phyloP scores from a whole-genome alignment of 2,113 vertebrate species.

The Thymallus thymallus region DNA sequence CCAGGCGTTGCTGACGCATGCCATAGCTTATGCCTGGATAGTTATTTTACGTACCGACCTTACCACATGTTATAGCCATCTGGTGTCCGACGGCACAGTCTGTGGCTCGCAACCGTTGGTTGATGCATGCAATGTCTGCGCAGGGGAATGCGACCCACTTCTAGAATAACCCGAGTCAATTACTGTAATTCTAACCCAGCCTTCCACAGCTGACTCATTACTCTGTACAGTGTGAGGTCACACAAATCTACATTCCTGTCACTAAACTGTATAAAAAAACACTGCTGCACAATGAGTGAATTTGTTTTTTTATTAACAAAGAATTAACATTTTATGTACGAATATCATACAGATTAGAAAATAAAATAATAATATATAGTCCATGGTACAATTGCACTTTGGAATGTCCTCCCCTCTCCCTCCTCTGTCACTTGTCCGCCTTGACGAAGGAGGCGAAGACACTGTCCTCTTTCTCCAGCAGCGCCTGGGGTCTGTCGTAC shows the following conservation, averaged over 20 bases:
- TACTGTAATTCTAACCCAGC: not conserved
- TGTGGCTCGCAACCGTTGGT: not conserved
- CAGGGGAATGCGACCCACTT: not conserved
- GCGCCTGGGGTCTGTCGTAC: constrained; percentile 85
- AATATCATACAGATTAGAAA: constrained; percentile 80
- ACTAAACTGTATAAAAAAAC: not conserved
- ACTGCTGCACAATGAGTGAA: constrained; percentile 11
- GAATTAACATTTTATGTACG: constrained; percentile 85
- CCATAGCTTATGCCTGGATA: too few relatives aligned
- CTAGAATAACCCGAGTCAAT: constrained; percentile 2
- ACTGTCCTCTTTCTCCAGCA: constrained; percentile 88
- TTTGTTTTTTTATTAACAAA: constrained; percentile 84
- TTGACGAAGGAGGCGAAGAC: constrained; percentile 93
- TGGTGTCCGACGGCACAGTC: too few relatives aligned
- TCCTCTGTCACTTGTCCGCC: constrained; percentile 84
- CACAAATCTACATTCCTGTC: not conserved
- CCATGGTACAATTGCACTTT: constrained; percentile 65
- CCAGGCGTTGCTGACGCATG: too few relatives aligned
- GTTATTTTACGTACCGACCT: too few relatives aligned
- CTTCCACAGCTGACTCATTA: not conserved
- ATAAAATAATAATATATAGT: constrained; percentile 52
- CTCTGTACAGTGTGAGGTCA: constrained; percentile 1
- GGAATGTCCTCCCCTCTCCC: constrained; percentile 50
- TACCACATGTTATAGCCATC: too few relatives aligned
- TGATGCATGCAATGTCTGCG: too few relatives aligned